Evolutionary conservation across 2,113 vertebrate species (phyloP).

Genomic region (Callospermophilus lateralis): DNA sequence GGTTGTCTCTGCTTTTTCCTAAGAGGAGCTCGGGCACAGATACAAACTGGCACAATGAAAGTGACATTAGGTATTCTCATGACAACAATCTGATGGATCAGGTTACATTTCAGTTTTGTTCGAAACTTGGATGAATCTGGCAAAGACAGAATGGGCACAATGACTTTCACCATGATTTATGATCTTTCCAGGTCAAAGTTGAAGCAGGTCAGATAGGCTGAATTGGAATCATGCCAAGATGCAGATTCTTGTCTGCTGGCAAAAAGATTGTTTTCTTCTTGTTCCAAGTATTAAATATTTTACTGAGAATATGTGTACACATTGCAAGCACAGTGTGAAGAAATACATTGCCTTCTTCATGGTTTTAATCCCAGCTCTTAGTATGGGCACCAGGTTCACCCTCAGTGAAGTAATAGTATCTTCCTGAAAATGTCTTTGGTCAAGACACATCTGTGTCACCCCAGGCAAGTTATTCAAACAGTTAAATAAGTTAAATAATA

Average conservation of each 20-base stretch:
- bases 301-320: neutral
- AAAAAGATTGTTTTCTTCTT: neutral
- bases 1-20: neutral
- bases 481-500: neutral
- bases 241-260: conserved; percentile 27
- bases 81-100: neutral
- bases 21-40: neutral
- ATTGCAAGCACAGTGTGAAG: neutral
- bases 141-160: neutral
- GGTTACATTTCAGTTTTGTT: neutral
- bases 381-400: neutral
- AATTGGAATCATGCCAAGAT: neutral
- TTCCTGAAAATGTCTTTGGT: neutral
- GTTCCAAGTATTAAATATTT: neutral
- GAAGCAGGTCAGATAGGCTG: neutral
- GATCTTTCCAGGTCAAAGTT: neutral
- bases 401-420: neutral
- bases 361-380: neutral
- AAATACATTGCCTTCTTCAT: neutral
- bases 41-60: neutral
- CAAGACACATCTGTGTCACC: neutral
- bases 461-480: neutral
- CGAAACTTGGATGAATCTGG: neutral
- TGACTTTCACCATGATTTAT: conserved; percentile 3
- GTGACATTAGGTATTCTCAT: neutral